Base-by-base conservation (phyloP, 1,140 invertebrate genomes). In the Lordiphosa collinella region DNA sequence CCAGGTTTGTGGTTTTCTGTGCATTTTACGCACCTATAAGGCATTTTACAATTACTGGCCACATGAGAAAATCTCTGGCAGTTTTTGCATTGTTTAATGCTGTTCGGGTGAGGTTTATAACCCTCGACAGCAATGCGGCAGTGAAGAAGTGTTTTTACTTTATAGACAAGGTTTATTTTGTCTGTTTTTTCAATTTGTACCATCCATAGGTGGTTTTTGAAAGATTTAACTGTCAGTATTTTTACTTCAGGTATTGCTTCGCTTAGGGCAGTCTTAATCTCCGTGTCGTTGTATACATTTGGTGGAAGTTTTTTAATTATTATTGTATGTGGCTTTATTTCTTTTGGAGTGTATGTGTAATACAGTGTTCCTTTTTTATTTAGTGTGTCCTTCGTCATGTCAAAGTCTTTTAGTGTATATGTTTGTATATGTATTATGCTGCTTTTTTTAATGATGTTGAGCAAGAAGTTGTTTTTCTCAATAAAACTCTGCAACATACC, bases 41-140 rank as follows among this genome's bases (percentile, higher is more conserved):
- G 9, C 56, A 59, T 53, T 12, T 59, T 51, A 16, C 56, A 59
- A 1, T 59, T 59, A 1, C 37, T 58, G 0, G 48, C 38, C 7
- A 51, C 55, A 10, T 4, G 40, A 7, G 18, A 16, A 4, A 11
- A 48, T 0, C 50, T 1, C 16, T 43, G 38, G 14, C 38, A 34
- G 0, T 38, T n/a, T 1, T 31, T 25, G 4, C 50, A 43, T 3
- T 43, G 38, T 1, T 40, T 41, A 0, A 52, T 31, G 0, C 8
- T n/a, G 1, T 32, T 52, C 1, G 37, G 29, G 10, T 52, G 37
- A 0, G 37, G 25, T 0, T 43, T 52, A 2, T 11, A 43, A 0
- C 13, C 38, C 11, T 53, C 50, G 1, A 53, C 8, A 1, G 1
- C 4, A 6, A 53, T 13, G 9, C 11, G 38, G n/a, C 50, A 53